phyloP scores from a whole-genome alignment of 1,140 invertebrate genomes.

The Euwallacea fornicatus region DNA sequence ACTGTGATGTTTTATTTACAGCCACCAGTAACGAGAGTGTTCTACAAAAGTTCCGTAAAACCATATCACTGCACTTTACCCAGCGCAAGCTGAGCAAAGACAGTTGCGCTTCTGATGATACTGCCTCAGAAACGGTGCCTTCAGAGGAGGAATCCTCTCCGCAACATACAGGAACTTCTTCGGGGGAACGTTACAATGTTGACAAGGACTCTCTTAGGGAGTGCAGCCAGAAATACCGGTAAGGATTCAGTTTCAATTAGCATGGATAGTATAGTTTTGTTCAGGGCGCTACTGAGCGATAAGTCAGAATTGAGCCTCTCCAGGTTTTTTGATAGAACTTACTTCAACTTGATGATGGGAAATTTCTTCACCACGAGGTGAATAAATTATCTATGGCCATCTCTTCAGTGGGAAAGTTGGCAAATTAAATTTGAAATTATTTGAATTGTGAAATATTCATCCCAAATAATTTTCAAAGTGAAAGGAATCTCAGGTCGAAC shows the following conservation, averaged over 20 bases:
- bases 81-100: conserved; percentile 58
- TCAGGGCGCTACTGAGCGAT: too few relatives aligned
- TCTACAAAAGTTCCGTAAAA: conserved; percentile 71
- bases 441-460: too few relatives aligned
- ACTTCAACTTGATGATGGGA: too few relatives aligned
- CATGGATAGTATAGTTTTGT: too few relatives aligned
- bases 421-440: too few relatives aligned
- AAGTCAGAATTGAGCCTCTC: too few relatives aligned
- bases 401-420: too few relatives aligned
- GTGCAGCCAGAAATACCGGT: conserved; percentile 50
- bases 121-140: conserved; percentile 53
- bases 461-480: too few relatives aligned
- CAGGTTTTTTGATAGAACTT: too few relatives aligned
- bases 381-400: too few relatives aligned
- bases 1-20: conserved; percentile 24
- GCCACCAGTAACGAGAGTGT: conserved; percentile 55
- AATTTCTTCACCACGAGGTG: too few relatives aligned
- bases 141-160: conserved; percentile 47
- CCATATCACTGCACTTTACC: conserved; percentile 65
- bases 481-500: too few relatives aligned
- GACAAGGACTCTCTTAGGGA: conserved; percentile 15
- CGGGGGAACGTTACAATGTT: conserved; percentile 8
- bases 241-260: conserved; percentile 15
- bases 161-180: conserved; percentile 38
- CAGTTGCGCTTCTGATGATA: conserved; percentile 55